Base-by-base conservation (phyloP, 2,113 vertebrate genomes). In the Prinia subflava region DNA sequence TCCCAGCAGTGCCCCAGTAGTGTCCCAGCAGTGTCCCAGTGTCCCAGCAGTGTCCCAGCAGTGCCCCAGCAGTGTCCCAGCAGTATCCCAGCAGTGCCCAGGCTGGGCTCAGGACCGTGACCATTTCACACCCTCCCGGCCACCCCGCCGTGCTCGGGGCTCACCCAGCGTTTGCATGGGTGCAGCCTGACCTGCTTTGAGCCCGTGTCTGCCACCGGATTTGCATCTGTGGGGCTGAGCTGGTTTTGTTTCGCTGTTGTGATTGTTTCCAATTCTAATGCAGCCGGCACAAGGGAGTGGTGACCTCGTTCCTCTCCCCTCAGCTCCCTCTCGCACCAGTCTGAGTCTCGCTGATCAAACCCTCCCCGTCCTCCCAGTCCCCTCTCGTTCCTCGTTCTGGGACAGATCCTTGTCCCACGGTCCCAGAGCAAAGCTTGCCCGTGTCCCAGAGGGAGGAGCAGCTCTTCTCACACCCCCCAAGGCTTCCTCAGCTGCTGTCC, bases 161-260 rank as follows among this genome's bases (percentile, higher is more conserved):
- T 78, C 71, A 52, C 56, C 73, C 42, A 0, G 25, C 49, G 78
- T 93, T 94, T 92, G 56, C 88, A 87, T 92, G 92, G 95, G 93
- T 37, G 92, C 94, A 96, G 92, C 94, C 49, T 84, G 95, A 96
- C 83, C 94, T 96, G 95, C 7, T 87, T 94, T 52, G 73, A 94
- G 93, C 82, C 81, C 49, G 1, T 78, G 88, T 93, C 94, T 96
- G 94, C 92, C 11, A 1, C 90, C 74, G 92, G 8, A 93, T 97
- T 97, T 96, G 96, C 93, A 96, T 95, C 94, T 30, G 31, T 57
- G 25, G 52, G 53, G 94, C 93, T 93, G 92, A 94, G 95, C 93
- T 96, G 94, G 96, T 92, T 96, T 95, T 90, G 92, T 95, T 91
- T 91, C 31, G 13, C 76, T 86, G 67, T 2, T 41, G 47, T 37